Evolutionary conservation across 2,797 vertebrate genomes (phyloP), one percentile per base, ranked within the genome.

Genomic region (Rhodeus uyekii): DNA sequence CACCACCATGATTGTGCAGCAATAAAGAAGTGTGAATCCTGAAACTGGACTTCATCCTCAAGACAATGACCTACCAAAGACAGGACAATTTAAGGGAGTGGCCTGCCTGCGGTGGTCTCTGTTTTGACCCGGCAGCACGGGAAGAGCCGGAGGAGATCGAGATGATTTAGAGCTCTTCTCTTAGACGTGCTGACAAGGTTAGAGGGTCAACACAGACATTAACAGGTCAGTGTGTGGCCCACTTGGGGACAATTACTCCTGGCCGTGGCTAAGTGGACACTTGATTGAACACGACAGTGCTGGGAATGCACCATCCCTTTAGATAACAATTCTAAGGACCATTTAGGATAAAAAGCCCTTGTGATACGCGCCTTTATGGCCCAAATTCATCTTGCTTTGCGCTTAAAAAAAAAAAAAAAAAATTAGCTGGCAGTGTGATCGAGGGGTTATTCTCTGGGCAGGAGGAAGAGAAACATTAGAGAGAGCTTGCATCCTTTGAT

Each of bases 341-440:
- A 98, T 98, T 98, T 98, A 96, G 97, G 97, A 99, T 99, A 98
- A 99, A 98, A 99, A 98, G 96, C 96, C 95, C 96, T 95, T 95
- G 97, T 97, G 96, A 97, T 98, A 95, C 73, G 95, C 94, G 96
- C 96, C 96, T 97, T 99, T 98, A 99, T 98, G 96, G 97, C 95
- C 95, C 95, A 96, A 98, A 99, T 97, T 97, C 98, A 99, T 98
- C 97, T 96, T 98, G 96, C 96, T 96, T 96, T 96, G 96, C 95
- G 95, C 86, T 96, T 94, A 94, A 93, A 97, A 97, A 60, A 96
- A 96, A 96, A 96, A 97, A 93, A 95, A 97, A 60, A 96, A 96
- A 96, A 96, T 97, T 93, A 95, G 95, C 22, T 93, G 94, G 95
- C 89, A 87, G 91, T 89, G 91, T 94, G 93, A 94, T 93, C 90